Evolutionary conservation across 2,113 vertebrate genomes (phyloP).

Genomic region (Pteruthius melanotis): DNA sequence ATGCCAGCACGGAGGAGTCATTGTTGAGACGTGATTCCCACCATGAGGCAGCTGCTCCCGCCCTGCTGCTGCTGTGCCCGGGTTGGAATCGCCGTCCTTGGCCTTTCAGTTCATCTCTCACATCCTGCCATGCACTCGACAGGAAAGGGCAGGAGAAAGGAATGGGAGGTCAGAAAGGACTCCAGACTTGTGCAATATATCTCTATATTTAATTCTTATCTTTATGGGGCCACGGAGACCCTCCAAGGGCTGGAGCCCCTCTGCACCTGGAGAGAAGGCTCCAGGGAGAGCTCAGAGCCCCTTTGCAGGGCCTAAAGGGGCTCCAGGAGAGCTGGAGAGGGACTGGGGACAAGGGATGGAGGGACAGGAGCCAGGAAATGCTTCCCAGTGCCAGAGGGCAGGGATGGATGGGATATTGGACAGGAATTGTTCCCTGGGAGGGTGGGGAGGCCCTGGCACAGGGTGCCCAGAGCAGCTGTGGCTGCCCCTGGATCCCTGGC

Average conservation of each 20-base stretch:
- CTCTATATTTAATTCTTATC: not conserved
- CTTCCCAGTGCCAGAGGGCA: not conserved
- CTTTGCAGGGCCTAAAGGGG: not conserved
- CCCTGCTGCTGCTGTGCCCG: not conserved
- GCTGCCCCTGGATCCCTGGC: not conserved
- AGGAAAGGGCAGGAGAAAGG: not conserved
- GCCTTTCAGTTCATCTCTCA: not conserved
- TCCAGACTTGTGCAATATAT: not conserved
- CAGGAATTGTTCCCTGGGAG: not conserved
- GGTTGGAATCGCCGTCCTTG: not conserved
- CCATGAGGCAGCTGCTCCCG: not conserved
- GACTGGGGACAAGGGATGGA: not conserved
- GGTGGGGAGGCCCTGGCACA: not conserved
- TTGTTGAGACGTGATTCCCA: not conserved
- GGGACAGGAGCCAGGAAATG: not conserved
- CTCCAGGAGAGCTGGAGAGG: not conserved
- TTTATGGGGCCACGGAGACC: not conserved
- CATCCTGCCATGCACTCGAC: accelerated
- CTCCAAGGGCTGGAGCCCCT: not conserved
- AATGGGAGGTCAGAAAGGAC: not conserved
- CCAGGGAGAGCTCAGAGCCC: not conserved
- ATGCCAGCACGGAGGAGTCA: not conserved
- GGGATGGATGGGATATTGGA: not conserved
- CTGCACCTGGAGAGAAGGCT: not conserved
- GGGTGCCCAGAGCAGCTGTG: not conserved